Percentiles rank a stretch among this genome's conserved stretches.
Evolutionary conservation across 2,113 vertebrate genomes (phyloP).

Genomic region (Chaetops frenatus): DNA sequence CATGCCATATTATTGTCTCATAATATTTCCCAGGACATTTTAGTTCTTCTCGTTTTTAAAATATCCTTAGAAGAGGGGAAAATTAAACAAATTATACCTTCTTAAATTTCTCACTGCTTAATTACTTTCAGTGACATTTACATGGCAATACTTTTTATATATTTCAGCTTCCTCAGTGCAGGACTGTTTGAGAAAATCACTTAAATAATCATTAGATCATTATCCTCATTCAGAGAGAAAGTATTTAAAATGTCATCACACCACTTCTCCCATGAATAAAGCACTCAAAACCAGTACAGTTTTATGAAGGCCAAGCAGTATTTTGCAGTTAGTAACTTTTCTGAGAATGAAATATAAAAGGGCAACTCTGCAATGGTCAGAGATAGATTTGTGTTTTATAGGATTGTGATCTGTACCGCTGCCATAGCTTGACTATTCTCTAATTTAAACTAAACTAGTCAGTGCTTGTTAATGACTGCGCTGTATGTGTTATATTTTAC

Average conservation of each 20-base stretch:
- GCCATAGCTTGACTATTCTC: not conserved
- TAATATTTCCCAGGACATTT: not conserved
- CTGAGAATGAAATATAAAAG: not conserved
- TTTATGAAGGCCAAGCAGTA: not conserved
- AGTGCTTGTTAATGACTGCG: not conserved
- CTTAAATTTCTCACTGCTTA: not conserved
- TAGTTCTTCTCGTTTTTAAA: not conserved
- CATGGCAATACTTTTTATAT: not conserved
- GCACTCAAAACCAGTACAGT: not conserved
- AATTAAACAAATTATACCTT: not conserved
- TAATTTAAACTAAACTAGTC: not conserved
- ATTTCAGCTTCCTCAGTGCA: not conserved
- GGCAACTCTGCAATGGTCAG: not conserved
- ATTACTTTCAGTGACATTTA: conserved; percentile 1
- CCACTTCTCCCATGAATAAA: not conserved
- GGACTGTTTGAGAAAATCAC: not conserved
- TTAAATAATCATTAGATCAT: not conserved
- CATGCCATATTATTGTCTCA: not conserved
- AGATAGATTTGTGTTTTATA: not conserved
- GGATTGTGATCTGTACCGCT: not conserved
- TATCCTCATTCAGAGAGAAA: not conserved
- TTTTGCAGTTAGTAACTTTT: not conserved
- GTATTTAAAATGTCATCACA: not conserved
- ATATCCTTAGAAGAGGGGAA: not conserved
- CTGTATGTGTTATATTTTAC: not conserved